Conservation (phyloP, 2,797 vertebrate genomes). For the Peromyscus attwateri region DNA sequence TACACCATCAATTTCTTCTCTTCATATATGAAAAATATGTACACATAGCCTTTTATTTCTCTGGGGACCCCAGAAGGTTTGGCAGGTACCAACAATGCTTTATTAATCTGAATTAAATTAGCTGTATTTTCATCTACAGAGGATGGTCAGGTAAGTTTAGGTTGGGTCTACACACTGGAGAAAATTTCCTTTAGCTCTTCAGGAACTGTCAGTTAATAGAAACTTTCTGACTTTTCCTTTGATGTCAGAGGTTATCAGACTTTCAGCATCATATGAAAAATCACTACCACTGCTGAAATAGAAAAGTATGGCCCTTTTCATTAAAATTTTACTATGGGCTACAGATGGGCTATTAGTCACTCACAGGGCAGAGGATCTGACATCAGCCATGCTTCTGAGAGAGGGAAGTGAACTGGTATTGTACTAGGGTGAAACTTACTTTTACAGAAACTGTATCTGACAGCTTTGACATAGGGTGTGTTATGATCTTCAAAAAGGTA, state of each 20-base stretch:
- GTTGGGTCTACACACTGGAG: background rate
- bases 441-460: background rate
- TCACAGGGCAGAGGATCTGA: background rate
- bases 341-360: background rate
- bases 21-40: background rate
- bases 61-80: background rate
- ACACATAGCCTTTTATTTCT: background rate
- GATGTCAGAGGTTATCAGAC: background rate
- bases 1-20: background rate
- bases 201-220: background rate
- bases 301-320: background rate
- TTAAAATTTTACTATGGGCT: background rate
- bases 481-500: background rate
- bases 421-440: background rate
- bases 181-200: background rate
- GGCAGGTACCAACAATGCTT: background rate
- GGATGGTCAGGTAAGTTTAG: background rate
- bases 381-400: background rate
- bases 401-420: background rate
- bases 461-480: background rate
- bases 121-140: background rate
- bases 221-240: background rate
- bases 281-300: background rate
- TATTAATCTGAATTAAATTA: constrained; percentile 2
- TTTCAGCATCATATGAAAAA: background rate